phyloP scores from a whole-genome alignment of 2,888 invertebrate genomes.

The Euclidia mi region DNA sequence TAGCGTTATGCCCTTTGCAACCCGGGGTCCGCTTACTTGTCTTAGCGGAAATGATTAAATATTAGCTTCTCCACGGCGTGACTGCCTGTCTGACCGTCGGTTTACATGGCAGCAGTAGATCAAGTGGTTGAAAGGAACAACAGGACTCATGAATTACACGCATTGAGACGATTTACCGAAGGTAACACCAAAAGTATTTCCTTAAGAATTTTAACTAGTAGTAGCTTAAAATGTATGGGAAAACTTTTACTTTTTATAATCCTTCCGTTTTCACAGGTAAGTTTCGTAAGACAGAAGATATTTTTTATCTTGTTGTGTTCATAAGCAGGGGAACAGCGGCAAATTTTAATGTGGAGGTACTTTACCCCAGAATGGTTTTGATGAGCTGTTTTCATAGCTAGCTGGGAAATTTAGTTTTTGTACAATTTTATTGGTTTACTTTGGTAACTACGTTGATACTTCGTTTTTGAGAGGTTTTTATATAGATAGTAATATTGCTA shows the following conservation, averaged over 20 bases:
- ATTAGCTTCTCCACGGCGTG: no score
- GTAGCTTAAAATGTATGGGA: slow-evolving; percentile 20
- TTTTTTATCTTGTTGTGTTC: slow-evolving; percentile 11
- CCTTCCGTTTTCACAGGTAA: slow-evolving; percentile 20
- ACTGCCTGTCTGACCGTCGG: no score
- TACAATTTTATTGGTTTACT: neutral
- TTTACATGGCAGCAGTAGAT: no score
- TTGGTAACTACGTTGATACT: neutral
- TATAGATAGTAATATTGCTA: no score
- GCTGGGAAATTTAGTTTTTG: neutral
- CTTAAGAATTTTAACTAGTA: slow-evolving; percentile 3
- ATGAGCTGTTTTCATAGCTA: neutral
- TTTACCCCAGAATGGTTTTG: neutral
- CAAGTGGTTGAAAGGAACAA: no score
- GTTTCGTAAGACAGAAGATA: slow-evolving; percentile 13
- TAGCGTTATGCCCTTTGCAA: no score
- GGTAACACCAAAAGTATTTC: neutral
- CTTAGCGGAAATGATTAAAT: no score
- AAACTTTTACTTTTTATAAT: slow-evolving; percentile 35
- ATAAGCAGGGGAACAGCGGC: slow-evolving; percentile 3
- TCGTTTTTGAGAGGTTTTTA: neutral
- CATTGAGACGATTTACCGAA: neutral
- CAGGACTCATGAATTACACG: no score
- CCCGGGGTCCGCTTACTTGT: no score
- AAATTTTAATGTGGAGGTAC: slow-evolving; percentile 1